phyloP scores from a whole-genome alignment of 2,888 invertebrate genomes.

The Ceramica pisi region DNA sequence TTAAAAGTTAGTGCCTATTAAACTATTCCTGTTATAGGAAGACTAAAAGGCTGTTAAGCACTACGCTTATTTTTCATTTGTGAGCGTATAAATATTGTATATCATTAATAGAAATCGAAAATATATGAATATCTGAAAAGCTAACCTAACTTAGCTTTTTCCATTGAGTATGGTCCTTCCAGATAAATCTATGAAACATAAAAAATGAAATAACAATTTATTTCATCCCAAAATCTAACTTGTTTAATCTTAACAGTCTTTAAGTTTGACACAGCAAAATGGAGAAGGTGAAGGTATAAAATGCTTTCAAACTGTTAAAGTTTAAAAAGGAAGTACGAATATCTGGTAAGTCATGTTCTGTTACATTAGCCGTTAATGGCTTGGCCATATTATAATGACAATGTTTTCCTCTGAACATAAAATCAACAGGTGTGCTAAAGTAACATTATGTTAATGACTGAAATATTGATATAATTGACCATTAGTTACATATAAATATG shows the following conservation, averaged over 20 bases:
- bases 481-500: slow-evolving; percentile 60
- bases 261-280: slow-evolving; percentile 8
- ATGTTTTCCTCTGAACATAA: slow-evolving; percentile 33
- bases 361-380: slow-evolving; percentile 19
- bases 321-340: slow-evolving; percentile 8
- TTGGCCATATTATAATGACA: slow-evolving; percentile 21
- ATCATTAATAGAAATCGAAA: neutral
- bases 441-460: slow-evolving; percentile 62
- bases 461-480: slow-evolving; percentile 60
- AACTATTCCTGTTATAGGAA: slow-evolving; percentile 16
- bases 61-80: neutral
- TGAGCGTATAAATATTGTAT: neutral
- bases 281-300: slow-evolving; percentile 58
- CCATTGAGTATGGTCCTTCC: neutral
- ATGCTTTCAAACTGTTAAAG: slow-evolving; percentile 59
- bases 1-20: slow-evolving; percentile 62
- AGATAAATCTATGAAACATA: neutral
- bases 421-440: slow-evolving; percentile 46
- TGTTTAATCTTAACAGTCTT: slow-evolving; percentile 27
- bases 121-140: no score
- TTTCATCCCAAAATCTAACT: slow-evolving; percentile 10
- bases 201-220: neutral
- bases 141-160: neutral
- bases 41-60: slow-evolving; percentile 31
- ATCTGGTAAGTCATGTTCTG: slow-evolving; percentile 22